Evolutionary conservation across 2,888 invertebrate genomes (phyloP), one percentile per base, ranked within the genome.

Genomic region (Caenorhabditis auriculariae): DNA sequence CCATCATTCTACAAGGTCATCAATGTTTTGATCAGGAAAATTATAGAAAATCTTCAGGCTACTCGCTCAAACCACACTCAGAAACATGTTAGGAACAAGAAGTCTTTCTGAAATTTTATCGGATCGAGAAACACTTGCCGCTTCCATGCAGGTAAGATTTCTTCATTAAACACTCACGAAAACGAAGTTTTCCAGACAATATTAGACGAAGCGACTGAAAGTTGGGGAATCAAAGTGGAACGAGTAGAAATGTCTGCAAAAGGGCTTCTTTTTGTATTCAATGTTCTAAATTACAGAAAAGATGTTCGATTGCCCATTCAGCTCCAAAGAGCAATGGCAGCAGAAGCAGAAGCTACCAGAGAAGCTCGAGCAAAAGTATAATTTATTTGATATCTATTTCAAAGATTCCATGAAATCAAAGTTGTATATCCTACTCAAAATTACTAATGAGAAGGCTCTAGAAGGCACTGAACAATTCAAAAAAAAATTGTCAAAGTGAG

Each of bases 71-170:
- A 83, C 84, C 2, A 84, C 83, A 4, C 74, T 84, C 7, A 69
- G 84, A 57, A 95, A 95, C 83, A 94, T 93, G 74, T 90, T 96
- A 88, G 96, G 96, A 65, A 96, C 94, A 49, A 87, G 93, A 74
- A 92, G 92, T 53, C 87, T 98, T 69, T 91, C 94, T 78, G 95
- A 96, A 85, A 94, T 98, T 76, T 87, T 96, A 48, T 91, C 93
- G 82, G 95, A 96, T 83, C 87, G 96, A 63, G 94, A 94, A 83
- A 90, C 90, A 59, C 90, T 96, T 78, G 92, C 93, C 41, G 89
- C 90, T 80, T 88, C 89, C 66, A 93, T 94, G 92, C 91, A 92
- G 83, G 84, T 80, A 62, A 15, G 17, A 7, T 27, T 15, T 24
- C 60, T 29, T n/a, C 6, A 39, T n/a, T n/a, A 19, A 19, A 9